These are phyloP conservation scores for Saimiri boliviensis DNA, from an alignment of 2,113 vertebrate species.

Conservation along the genomic window DNA sequence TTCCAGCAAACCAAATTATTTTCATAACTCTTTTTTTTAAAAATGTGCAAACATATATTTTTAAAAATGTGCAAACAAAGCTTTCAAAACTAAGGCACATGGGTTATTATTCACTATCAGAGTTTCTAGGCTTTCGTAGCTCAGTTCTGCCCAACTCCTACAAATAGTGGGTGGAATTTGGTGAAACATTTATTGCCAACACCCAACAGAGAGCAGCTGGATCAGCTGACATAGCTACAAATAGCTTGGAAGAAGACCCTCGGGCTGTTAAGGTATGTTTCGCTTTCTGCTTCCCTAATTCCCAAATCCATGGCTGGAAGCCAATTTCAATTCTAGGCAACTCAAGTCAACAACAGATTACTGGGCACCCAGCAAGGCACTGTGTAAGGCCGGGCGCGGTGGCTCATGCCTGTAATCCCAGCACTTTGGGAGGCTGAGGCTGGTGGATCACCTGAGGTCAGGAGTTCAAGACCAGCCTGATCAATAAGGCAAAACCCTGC, in stretches of 20 bases:
- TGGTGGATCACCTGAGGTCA: no score
- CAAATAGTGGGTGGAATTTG: background rate
- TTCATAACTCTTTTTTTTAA: background rate
- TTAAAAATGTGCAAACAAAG: background rate
- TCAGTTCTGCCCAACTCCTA: background rate
- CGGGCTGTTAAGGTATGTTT: background rate
- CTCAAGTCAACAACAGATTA: background rate
- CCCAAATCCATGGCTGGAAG: background rate
- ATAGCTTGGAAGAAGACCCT: background rate
- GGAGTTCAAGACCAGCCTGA: no score
- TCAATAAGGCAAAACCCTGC: no score
- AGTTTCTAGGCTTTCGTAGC: background rate
- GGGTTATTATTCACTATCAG: background rate
- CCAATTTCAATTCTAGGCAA: background rate
- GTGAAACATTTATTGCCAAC: background rate
- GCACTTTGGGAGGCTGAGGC: no score
- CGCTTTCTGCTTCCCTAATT: background rate
- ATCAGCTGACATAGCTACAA: background rate
- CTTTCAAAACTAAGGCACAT: background rate
- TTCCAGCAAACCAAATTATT: background rate
- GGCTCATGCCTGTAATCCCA: no score
- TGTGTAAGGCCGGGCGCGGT: accelerated
- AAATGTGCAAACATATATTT: background rate
- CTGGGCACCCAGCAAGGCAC: background rate
- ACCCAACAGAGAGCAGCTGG: background rate